Conservation (phyloP, 2,113 vertebrate species). For the Corythaeola cristata region DNA sequence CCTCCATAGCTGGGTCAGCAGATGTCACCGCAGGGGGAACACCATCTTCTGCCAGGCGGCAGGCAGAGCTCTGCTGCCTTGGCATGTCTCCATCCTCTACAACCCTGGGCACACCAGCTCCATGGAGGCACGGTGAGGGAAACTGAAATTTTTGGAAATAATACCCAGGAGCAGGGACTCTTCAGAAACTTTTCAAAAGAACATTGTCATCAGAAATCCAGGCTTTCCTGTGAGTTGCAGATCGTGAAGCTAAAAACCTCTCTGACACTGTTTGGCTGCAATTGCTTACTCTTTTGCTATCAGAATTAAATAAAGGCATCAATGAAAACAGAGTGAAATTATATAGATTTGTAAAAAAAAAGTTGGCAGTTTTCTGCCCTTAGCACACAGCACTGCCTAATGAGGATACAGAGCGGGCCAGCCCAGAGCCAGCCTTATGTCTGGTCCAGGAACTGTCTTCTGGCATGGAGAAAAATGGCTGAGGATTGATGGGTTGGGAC, state of each 20-base stretch:
- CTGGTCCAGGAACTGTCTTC: not conserved
- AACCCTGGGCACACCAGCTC: not conserved
- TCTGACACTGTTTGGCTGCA: not conserved
- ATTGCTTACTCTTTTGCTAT: not conserved
- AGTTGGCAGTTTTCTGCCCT: slow-evolving; percentile 3
- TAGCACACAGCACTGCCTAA: slow-evolving; percentile 8
- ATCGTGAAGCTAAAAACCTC: not conserved
- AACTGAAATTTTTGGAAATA: not conserved
- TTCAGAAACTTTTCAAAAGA: not conserved
- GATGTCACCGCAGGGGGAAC: not conserved
- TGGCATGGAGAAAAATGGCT: slow-evolving; percentile 44
- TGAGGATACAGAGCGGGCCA: not conserved
- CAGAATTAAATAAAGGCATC: not conserved
- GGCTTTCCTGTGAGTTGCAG: not conserved
- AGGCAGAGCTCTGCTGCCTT: not conserved
- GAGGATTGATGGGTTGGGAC: slow-evolving; percentile 41
- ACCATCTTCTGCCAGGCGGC: not conserved
- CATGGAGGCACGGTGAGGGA: accelerated
- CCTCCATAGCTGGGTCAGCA: slow-evolving; percentile 5
- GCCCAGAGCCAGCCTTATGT: not conserved
- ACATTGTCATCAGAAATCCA: not conserved
- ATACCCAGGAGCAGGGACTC: not conserved
- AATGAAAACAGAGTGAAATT: not conserved
- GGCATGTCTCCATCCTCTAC: not conserved
- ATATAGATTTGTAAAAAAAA: not conserved